These are phyloP conservation scores for Chymomyza caudatula DNA, from an alignment of 2,888 invertebrate genomes.

Conservation along the genomic window DNA sequence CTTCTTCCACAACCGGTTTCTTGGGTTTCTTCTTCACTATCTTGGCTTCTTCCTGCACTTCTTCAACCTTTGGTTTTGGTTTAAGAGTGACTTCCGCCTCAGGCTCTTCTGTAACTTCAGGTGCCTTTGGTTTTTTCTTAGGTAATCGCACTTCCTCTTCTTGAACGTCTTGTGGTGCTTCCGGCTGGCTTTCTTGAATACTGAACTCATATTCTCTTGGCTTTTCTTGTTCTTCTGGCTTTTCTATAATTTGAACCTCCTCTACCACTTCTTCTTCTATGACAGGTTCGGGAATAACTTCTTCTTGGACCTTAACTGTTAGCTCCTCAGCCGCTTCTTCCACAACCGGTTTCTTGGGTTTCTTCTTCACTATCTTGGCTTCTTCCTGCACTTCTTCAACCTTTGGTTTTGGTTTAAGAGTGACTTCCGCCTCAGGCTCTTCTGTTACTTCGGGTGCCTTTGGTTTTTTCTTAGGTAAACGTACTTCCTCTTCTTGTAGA, in stretches of 20 bases:
- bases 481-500: slow-evolving; percentile 58
- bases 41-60: slow-evolving; percentile 62
- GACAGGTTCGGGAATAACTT: slow-evolving; percentile 49
- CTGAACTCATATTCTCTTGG: slow-evolving; percentile 37
- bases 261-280: slow-evolving; percentile 43
- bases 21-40: slow-evolving; percentile 70
- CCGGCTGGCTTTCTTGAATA: slow-evolving; percentile 30
- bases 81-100: slow-evolving; percentile 65
- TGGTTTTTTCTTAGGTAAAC: slow-evolving; percentile 56
- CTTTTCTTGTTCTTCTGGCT: slow-evolving; percentile 25
- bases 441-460: slow-evolving; percentile 31
- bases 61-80: slow-evolving; percentile 54
- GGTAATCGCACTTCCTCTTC: slow-evolving; percentile 52
- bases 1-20: slow-evolving; percentile 64
- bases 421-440: slow-evolving; percentile 34
- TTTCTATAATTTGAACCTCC: slow-evolving; percentile 35
- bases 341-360: slow-evolving; percentile 63
- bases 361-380: slow-evolving; percentile 62
- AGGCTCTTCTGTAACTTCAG: slow-evolving; percentile 58
- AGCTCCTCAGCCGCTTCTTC: slow-evolving; percentile 66
- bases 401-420: slow-evolving; percentile 30
- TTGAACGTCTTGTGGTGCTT: slow-evolving; percentile 14
- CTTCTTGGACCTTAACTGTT: slow-evolving; percentile 69
- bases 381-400: slow-evolving; percentile 44
- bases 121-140: slow-evolving; percentile 52